A percentile compares a stretch with the other conserved stretches of the same genome.
These are phyloP conservation scores for Brevimyrus niger DNA, from an alignment of 2,113 vertebrate genomes.

Conservation along the genomic window DNA sequence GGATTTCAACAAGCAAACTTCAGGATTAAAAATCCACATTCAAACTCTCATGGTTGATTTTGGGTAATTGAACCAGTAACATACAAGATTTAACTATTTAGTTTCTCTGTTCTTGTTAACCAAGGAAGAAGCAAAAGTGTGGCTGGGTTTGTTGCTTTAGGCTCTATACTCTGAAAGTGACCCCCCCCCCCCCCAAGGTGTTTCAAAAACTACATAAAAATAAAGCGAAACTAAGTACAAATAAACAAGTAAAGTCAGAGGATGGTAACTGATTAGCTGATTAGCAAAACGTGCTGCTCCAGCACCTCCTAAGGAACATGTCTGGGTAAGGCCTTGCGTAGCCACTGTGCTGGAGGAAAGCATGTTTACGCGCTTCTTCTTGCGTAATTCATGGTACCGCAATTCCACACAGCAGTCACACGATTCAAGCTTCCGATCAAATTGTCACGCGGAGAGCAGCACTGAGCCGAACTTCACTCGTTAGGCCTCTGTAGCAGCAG, in stretches of 20 bases:
- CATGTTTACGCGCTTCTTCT: background rate
- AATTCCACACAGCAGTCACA: background rate
- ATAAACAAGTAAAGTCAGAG: background rate
- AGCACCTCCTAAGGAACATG: background rate
- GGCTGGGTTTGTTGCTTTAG: background rate
- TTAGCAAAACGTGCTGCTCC: background rate
- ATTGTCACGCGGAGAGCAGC: constrained; percentile 27
- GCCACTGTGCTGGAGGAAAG: background rate
- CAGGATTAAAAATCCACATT: background rate
- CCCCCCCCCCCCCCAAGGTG: background rate
- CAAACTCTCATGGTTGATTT: background rate
- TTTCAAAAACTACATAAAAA: background rate
- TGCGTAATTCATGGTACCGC: background rate
- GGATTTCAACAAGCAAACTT: background rate
- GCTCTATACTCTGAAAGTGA: background rate
- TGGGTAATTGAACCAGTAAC: background rate
- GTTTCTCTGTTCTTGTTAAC: background rate
- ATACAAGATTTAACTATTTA: background rate
- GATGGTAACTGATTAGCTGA: background rate
- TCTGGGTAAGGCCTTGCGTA: background rate
- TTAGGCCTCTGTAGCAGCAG: constrained; percentile 1
- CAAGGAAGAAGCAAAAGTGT: background rate
- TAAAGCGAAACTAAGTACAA: background rate
- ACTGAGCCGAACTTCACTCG: constrained; percentile 31
- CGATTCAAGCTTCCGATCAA: constrained; percentile 12